These are phyloP conservation scores for Argopecten irradians DNA, from an alignment of 1,140 invertebrate species.

Conservation along the genomic window DNA sequence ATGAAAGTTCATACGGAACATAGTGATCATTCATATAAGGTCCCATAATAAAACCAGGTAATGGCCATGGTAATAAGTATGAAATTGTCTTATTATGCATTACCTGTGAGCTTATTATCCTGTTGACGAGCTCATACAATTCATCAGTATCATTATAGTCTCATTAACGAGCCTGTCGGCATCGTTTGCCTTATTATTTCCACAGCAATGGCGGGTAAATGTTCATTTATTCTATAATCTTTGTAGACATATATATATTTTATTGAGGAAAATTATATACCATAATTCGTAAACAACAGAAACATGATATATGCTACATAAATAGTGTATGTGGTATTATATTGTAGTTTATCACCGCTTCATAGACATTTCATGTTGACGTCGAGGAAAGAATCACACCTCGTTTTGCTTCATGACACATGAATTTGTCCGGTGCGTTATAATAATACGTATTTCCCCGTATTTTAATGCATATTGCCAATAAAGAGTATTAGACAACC, in stretches of 20 bases:
- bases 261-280: not conserved
- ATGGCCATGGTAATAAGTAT: not conserved
- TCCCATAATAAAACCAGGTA: not conserved
- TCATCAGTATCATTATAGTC: not conserved
- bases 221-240: not conserved
- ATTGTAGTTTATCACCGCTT: too few relatives aligned
- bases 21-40: not conserved
- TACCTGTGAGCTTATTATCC: not conserved
- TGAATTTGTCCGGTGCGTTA: too few relatives aligned
- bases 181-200: not conserved
- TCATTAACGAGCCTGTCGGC: not conserved
- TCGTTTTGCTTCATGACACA: too few relatives aligned
- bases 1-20: not conserved
- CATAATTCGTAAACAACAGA: too few relatives aligned
- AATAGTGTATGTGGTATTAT: too few relatives aligned
- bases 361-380: too few relatives aligned
- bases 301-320: too few relatives aligned
- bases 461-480: too few relatives aligned
- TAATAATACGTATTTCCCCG: too few relatives aligned
- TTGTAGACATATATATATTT: not conserved
- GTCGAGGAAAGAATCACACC: too few relatives aligned
- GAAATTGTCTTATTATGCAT: not conserved
- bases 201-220: not conserved
- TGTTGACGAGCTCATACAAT: not conserved
- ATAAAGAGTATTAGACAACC: too few relatives aligned